Evolutionary conservation across 2,888 invertebrate genomes (phyloP), one percentile per base, ranked within the genome.

Genomic region (Sinodicranocentrus sp.): DNA sequence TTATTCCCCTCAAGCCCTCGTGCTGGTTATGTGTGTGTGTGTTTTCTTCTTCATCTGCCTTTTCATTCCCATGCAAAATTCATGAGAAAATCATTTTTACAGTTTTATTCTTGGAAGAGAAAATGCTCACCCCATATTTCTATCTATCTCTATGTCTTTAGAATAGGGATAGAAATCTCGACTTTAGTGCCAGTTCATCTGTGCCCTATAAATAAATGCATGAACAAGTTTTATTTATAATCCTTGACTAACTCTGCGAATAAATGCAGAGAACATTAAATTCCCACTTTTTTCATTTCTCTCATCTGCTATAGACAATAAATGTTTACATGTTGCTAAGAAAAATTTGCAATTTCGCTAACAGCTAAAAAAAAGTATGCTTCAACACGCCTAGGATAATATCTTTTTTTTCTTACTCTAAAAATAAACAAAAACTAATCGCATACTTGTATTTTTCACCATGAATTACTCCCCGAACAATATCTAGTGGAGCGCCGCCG

Each of bases 401-500:
- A 39, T 39, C 13, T 39, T 39, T 39, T 39, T n/a, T n/a, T n/a
- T n/a, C n/a, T n/a, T n/a, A n/a, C n/a, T n/a, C 39, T 39, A 8
- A 13, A 39, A 39, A 39, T 39, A 13, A 6, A 52, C 17, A 52
- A 17, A 21, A 57, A 57, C 57, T 57, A 57, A 57, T 57, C 57
- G 19, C 57, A 21, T 2, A 19, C 57, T 57, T 57, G 57, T 57
- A 57, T 57, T 57, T 57, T 21, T 23, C 21, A 2, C 57, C 23
- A 15, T 15, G 48, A 48, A 2, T 15, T 23, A 19, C 8, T 17
- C 57, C 57, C 5, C 48, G 8, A 10, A 1, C 23, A 8, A 26
- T 28, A 21, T 79, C 17, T 76, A 88, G 88, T 78, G 87, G 86
- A 77, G 84, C 85, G 13, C 76, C 61, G 92, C 93, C 92, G 90